Percentiles rank a stretch among this genome's conserved stretches.
These are phyloP conservation scores for Nesometra sesokonis DNA, from an alignment of 35 echinoderm and acorn worm genomes.

Conservation along the genomic window DNA sequence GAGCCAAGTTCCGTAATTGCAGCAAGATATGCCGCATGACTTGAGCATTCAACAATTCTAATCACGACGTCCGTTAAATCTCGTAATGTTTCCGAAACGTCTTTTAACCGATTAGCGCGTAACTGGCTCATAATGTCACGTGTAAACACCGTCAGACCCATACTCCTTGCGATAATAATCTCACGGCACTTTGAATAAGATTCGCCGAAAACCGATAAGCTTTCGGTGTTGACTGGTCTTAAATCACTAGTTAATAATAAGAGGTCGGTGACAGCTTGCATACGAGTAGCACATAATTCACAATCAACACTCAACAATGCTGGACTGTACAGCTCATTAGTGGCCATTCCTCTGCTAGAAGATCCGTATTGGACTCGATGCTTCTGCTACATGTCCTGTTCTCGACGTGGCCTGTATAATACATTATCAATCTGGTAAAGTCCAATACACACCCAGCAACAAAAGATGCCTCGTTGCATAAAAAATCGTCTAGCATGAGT, in stretches of 20 bases:
- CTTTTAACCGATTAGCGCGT: constrained; percentile 40
- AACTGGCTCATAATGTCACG: constrained; percentile 77
- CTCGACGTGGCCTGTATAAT: neutral
- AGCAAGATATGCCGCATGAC: constrained; percentile 89
- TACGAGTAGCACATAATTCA: constrained; percentile 72
- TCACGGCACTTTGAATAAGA: constrained; percentile 96
- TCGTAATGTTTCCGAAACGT: constrained; percentile 58
- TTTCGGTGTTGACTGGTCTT: constrained; percentile 90
- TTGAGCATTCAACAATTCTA: constrained; percentile 85
- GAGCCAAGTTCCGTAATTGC: constrained; percentile 77
- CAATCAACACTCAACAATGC: constrained; percentile 73
- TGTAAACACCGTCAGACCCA: constrained; percentile 74
- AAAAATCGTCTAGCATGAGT: neutral
- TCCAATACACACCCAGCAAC: neutral
- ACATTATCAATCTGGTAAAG: neutral
- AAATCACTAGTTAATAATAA: constrained; percentile 85
- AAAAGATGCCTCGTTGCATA: neutral
- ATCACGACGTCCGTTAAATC: constrained; percentile 75
- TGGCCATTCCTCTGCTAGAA: constrained; percentile 2
- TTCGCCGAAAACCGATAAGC: constrained; percentile 60
- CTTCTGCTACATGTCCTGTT: neutral
- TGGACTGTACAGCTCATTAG: constrained; percentile 65
- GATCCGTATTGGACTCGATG: neutral
- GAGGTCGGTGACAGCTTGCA: constrained; percentile 88
- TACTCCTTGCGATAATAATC: constrained; percentile 88